These are phyloP conservation scores for Dendropsophus ebraccatus DNA, from an alignment of 2,113 vertebrate species.

Conservation along the genomic window DNA sequence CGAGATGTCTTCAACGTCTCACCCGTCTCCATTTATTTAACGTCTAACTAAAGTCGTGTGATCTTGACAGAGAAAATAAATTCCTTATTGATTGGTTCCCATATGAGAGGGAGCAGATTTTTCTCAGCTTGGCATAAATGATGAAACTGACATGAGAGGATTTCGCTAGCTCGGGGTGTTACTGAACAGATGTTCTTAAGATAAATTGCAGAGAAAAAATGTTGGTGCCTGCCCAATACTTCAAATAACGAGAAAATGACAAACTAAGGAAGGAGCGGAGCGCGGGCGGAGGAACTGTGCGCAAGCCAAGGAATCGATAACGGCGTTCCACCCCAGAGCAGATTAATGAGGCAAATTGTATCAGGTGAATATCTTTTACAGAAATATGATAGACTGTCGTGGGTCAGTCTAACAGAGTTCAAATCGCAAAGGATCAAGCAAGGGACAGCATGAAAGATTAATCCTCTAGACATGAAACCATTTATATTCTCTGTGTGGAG, in stretches of 20 bases:
- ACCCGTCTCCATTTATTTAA: slow-evolving; percentile 14
- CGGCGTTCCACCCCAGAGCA: slow-evolving; percentile 42
- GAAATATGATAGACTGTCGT: slow-evolving; percentile 18
- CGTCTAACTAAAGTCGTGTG: slow-evolving; percentile 44
- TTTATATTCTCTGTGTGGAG: slow-evolving; percentile 3
- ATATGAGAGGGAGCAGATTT: slow-evolving; percentile 41
- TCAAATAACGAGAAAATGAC: slow-evolving; percentile 60
- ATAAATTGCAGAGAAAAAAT: slow-evolving; percentile 47
- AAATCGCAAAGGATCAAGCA: background rate
- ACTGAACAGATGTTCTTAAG: slow-evolving; percentile 48
- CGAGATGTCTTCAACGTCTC: slow-evolving; percentile 35
- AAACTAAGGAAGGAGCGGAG: slow-evolving; percentile 46
- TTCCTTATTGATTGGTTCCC: slow-evolving; percentile 32
- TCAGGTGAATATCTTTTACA: slow-evolving; percentile 20
- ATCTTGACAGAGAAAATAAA: slow-evolving; percentile 45
- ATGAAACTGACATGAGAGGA: slow-evolving; percentile 38
- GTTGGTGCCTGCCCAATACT: slow-evolving; percentile 39
- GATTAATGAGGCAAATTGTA: slow-evolving; percentile 50
- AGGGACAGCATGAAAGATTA: background rate
- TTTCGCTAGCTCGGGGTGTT: slow-evolving; percentile 31
- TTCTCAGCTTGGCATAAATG: slow-evolving; percentile 50
- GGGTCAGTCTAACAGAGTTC: slow-evolving; percentile 34
- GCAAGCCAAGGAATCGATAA: slow-evolving; percentile 60
- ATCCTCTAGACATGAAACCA: slow-evolving; percentile 9
- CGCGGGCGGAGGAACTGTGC: slow-evolving; percentile 53